Conservation (phyloP, 2,113 vertebrate species). For the Peromyscus leucopus region DNA sequence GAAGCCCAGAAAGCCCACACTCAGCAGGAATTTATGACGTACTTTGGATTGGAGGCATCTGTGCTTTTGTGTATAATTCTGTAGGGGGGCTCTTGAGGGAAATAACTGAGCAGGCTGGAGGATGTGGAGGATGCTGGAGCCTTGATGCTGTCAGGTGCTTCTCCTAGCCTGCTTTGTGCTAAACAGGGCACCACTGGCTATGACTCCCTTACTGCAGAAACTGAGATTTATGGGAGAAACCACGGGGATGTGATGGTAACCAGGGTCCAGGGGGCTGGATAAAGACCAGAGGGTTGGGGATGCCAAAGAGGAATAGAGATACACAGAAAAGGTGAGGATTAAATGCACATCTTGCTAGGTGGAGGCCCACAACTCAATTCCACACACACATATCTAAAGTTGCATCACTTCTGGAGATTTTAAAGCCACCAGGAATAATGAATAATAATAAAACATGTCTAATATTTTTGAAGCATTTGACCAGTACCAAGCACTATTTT, state of each 20-base stretch:
- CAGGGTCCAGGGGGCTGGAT: not conserved
- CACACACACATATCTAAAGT: not conserved
- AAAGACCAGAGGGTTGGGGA: not conserved
- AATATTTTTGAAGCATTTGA: not conserved
- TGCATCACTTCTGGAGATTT: not conserved
- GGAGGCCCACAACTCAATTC: not conserved
- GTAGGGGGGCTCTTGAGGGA: slow-evolving; percentile 41
- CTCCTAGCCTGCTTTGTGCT: not conserved
- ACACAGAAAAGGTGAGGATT: not conserved
- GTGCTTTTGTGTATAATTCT: slow-evolving; percentile 69
- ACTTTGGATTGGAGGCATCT: slow-evolving; percentile 48
- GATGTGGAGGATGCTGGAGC: not conserved
- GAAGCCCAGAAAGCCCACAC: slow-evolving; percentile 16
- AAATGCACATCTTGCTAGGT: not conserved
- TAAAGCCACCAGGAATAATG: not conserved
- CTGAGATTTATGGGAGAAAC: not conserved
- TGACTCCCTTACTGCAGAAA: not conserved
- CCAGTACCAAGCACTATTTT: not conserved
- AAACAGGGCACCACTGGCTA: not conserved
- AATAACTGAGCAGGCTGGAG: not conserved
- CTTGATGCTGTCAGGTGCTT: not conserved
- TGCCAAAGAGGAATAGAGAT: not conserved
- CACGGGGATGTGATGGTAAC: no score
- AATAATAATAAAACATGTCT: not conserved
- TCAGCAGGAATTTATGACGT: slow-evolving; percentile 53